Evolutionary conservation across 2,888 invertebrate species (phyloP).

Genomic region (Hirtodrosophila alboralis): DNA sequence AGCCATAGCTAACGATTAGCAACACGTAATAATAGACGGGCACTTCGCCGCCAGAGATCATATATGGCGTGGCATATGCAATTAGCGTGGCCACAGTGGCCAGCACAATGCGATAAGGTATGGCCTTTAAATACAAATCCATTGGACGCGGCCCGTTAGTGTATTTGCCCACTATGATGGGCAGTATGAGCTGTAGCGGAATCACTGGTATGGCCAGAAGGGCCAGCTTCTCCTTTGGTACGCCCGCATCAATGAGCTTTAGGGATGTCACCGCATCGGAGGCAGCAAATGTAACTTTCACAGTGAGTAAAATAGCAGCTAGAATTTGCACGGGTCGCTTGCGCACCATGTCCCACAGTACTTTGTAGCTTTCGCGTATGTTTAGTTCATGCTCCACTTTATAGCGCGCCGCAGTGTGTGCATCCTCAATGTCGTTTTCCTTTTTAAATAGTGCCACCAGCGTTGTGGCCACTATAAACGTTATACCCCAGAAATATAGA

Average conservation of each 20-base stretch:
- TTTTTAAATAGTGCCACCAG: constrained; percentile 94
- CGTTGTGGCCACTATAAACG: constrained; percentile 95
- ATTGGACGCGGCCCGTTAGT: constrained; percentile 95
- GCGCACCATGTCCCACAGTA: constrained; percentile 92
- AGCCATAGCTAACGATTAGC: constrained; percentile 91
- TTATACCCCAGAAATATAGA: constrained; percentile 96
- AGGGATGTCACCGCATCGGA: constrained; percentile 97
- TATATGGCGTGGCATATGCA: constrained; percentile 92
- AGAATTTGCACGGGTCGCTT: constrained; percentile 92
- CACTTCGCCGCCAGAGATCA: constrained; percentile 86
- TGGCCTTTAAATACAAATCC: constrained; percentile 93
- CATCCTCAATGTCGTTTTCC: constrained; percentile 87
- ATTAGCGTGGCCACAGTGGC: constrained; percentile 92
- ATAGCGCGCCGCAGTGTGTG: constrained; percentile 73
- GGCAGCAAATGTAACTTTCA: constrained; percentile 97
- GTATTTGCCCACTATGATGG: constrained; percentile 90
- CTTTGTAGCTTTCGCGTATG: constrained; percentile 90
- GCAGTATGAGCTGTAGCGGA: constrained; percentile 96
- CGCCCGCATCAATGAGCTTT: constrained; percentile 97
- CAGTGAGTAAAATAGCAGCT: constrained; percentile 92
- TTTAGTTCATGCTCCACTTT: constrained; percentile 83
- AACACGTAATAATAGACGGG: constrained; percentile 91
- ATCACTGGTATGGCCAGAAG: constrained; percentile 96
- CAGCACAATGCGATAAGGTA: constrained; percentile 93
- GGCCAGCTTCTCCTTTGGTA: constrained; percentile 97